Conservation (phyloP, 2,797 vertebrate species). For the Ciconia nigra region DNA sequence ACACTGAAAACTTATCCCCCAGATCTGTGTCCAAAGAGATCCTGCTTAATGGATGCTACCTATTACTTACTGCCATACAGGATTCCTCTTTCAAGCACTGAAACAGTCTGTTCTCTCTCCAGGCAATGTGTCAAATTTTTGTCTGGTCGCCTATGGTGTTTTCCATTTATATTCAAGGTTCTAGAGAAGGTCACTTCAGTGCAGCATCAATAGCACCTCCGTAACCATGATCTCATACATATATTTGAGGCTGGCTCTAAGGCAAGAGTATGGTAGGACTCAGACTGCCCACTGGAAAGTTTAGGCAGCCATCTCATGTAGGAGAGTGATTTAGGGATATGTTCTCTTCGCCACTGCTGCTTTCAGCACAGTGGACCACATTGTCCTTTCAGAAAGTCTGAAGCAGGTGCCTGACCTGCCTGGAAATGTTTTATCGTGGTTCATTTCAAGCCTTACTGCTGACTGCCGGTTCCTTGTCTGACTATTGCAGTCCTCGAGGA, state of each 20-base stretch:
- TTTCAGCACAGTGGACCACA: neutral
- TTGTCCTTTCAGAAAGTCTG: neutral
- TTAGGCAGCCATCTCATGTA: neutral
- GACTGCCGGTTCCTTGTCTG: neutral
- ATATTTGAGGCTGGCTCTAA: neutral
- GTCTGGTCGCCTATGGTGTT: constrained; percentile 15
- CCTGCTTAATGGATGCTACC: constrained; percentile 62
- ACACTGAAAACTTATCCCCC: constrained; percentile 55
- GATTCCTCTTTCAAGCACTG: constrained; percentile 14
- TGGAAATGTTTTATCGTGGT: neutral
- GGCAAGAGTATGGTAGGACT: neutral
- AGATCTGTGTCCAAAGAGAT: constrained; percentile 52
- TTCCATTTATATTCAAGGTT: constrained; percentile 51
- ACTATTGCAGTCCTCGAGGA: neutral
- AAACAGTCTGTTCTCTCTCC: constrained; percentile 39
- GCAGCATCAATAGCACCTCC: constrained; percentile 23
- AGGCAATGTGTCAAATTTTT: constrained; percentile 8
- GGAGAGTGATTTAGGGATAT: neutral
- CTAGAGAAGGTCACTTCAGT: constrained; percentile 33
- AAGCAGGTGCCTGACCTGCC: neutral
- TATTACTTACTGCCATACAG: constrained; percentile 30
- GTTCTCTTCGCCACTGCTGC: neutral
- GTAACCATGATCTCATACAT: neutral
- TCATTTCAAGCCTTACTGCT: neutral
- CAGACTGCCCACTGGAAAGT: neutral